These are phyloP conservation scores for Calycopis cecrops DNA, from an alignment of 1,140 invertebrate genomes.

Conservation along the genomic window DNA sequence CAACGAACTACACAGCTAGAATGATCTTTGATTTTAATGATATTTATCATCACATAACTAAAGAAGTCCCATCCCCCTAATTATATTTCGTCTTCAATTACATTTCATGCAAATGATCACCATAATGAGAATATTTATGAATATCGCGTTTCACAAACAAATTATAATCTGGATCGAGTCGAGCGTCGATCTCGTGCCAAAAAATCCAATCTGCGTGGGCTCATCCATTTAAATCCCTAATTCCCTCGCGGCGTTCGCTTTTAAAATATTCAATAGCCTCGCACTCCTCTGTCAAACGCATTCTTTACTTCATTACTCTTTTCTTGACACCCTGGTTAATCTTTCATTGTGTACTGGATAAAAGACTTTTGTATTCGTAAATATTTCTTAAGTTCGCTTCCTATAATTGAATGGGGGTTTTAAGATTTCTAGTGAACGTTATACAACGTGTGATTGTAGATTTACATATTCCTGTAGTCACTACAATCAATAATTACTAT, in stretches of 20 bases:
- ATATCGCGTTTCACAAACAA: background rate
- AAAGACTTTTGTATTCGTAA: conserved; percentile 33
- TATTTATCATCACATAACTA: too few relatives aligned
- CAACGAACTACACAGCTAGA: too few relatives aligned
- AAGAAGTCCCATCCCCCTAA: too few relatives aligned
- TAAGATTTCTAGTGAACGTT: too few relatives aligned
- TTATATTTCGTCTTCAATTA: too few relatives aligned
- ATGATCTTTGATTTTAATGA: too few relatives aligned
- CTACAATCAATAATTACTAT: too few relatives aligned
- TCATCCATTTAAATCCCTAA: conserved; percentile 24
- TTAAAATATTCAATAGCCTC: conserved; percentile 52
- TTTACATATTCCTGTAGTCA: too few relatives aligned
- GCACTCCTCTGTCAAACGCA: conserved; percentile 50
- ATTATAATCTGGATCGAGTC: conserved; percentile 15
- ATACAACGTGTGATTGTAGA: too few relatives aligned
- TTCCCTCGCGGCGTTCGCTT: conserved; percentile 26
- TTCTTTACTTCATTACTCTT: conserved; percentile 53
- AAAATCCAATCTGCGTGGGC: conserved; percentile 17
- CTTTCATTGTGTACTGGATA: conserved; percentile 48
- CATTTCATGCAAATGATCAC: too few relatives aligned
- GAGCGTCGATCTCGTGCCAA: conserved; percentile 1
- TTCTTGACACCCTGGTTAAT: conserved; percentile 46
- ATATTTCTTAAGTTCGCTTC: conserved; percentile 1
- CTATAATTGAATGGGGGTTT: too few relatives aligned
- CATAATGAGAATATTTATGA: background rate